phyloP scores from a whole-genome alignment of 2,797 vertebrate species.

The Gambelia wislizenii region DNA sequence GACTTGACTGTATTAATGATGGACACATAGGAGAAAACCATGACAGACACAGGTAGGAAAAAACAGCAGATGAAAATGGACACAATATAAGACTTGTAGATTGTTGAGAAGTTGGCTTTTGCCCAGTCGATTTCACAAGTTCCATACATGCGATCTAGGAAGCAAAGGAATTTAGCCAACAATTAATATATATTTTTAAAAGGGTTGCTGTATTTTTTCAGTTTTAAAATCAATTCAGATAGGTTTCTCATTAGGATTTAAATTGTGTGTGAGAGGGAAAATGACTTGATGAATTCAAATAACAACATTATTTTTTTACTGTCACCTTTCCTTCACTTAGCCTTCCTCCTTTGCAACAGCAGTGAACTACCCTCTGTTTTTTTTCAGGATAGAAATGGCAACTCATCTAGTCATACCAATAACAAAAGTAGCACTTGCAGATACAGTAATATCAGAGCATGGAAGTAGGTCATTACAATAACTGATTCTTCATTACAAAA shows the following conservation, averaged over 20 bases:
- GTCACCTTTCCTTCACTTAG: neutral
- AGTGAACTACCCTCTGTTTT: neutral
- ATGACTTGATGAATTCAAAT: neutral
- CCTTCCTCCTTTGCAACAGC: neutral
- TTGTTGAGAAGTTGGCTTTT: slow-evolving; percentile 91
- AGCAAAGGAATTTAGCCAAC: slow-evolving; percentile 34
- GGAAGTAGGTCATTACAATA: neutral
- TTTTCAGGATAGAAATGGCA: neutral
- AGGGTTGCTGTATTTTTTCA: neutral
- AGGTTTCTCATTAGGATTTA: neutral
- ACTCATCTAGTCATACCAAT: neutral
- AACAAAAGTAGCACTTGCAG: neutral
- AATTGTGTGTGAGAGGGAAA: neutral
- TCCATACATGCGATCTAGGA: slow-evolving; percentile 86
- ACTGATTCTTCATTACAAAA: no score
- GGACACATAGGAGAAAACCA: slow-evolving; percentile 86
- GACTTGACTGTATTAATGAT: slow-evolving; percentile 90
- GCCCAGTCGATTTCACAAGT: slow-evolving; percentile 92
- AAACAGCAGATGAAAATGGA: slow-evolving; percentile 90
- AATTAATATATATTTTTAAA: slow-evolving; percentile 1
- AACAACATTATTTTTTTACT: neutral
- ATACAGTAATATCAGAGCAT: neutral
- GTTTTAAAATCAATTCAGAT: neutral
- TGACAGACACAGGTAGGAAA: slow-evolving; percentile 85
- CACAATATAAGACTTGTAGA: slow-evolving; percentile 89